Evolutionary conservation across 2,888 invertebrate species (phyloP).

Genomic region (Apomyelois bistriatella): DNA sequence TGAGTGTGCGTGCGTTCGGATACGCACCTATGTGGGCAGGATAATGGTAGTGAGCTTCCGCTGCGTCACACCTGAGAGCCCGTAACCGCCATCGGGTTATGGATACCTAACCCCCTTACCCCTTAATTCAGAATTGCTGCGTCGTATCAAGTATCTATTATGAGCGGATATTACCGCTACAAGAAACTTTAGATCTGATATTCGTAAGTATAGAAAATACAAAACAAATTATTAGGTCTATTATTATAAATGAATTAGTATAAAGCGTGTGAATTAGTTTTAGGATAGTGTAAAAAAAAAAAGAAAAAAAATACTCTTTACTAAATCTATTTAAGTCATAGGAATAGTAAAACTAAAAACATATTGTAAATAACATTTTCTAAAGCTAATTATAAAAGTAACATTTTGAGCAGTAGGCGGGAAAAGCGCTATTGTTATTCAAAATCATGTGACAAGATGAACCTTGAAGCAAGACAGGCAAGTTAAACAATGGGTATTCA

Average conservation of each 20-base stretch:
- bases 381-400: neutral
- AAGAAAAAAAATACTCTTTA: neutral
- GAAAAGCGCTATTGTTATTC: constrained; percentile 10
- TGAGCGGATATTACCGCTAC: constrained; percentile 31
- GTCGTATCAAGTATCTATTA: constrained; percentile 30
- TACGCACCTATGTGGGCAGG: constrained; percentile 66
- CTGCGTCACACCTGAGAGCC: constrained; percentile 79
- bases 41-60: constrained; percentile 78
- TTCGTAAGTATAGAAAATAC: too few relatives aligned
- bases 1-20: constrained; percentile 44
- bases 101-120: constrained; percentile 67
- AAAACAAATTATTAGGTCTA: too few relatives aligned
- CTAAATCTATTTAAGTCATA: too few relatives aligned
- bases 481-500: constrained; percentile 14
- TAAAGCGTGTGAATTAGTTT: too few relatives aligned
- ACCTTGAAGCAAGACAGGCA: constrained; percentile 7
- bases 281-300: too few relatives aligned
- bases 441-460: constrained; percentile 11
- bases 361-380: neutral
- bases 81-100: constrained; percentile 75
- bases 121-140: constrained; percentile 63
- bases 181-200: neutral
- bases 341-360: neutral
- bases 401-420: constrained; percentile 9
- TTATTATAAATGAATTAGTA: too few relatives aligned